Evolutionary conservation across 2,888 invertebrate species (phyloP), one percentile per base, ranked within the genome.

Genomic region (Ochropacha duplaris): DNA sequence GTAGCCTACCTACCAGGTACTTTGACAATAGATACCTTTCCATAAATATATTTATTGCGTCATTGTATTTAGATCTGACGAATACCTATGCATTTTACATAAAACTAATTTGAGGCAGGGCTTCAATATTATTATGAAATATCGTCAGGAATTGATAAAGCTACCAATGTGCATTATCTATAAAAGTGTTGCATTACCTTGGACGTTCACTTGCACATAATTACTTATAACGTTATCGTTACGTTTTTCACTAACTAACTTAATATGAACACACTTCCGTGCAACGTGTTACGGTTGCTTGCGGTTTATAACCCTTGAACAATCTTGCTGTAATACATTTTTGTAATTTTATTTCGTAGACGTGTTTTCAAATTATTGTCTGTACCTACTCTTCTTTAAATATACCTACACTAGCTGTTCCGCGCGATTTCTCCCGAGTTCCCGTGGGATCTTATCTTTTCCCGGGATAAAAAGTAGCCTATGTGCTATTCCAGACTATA

Each of bases 231-330:
- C 79, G 78, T 72, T 75, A 71, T 72, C 72, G 71, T 83, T 85
- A 83, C 80, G 72, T 79, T 72, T 79, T 73, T 73, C 65, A 64
- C 67, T 75, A 69, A 65, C 69, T 78, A 79, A 82, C 86, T 82
- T n/a, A n/a, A n/a, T n/a, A n/a, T n/a, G n/a, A 83, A 77, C 78
- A 79, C 75, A 79, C 78, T 84, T 84, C 81, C 81, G 72, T 60
- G 64, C 65, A 66, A 59, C 72, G 54, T 72, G 78, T 76, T 76
- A 78, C 68, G 61, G 71, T 78, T 77, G 73, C 64, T 65, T 68
- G 63, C 55, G 64, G 66, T 74, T 78, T 77, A 72, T 68, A 74
- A 74, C 57, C 71, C 71, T 74, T 66, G 63, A 68, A 62, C 61
- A 56, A 56, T 54, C 49, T 54, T 59, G 19, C 31, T 28, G 22